Evolutionary conservation across 2,797 vertebrate genomes (phyloP).

Genomic region (Hyperoplus immaculatus): DNA sequence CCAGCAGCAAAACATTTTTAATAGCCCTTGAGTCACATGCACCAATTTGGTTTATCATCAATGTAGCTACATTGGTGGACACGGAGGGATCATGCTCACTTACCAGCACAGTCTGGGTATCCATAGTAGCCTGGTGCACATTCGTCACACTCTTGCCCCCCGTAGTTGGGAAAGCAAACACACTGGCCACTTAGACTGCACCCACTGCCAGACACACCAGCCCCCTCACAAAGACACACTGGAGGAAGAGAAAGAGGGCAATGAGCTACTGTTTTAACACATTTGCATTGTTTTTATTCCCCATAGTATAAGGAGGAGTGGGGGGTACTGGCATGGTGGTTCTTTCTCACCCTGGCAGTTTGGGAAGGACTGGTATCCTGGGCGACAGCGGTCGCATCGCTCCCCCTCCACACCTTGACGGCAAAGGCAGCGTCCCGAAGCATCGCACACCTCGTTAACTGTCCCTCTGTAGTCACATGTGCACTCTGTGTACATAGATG

Average conservation of each 20-base stretch:
- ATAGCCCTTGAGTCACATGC: constrained; percentile 22
- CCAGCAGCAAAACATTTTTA: constrained; percentile 41
- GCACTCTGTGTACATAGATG: constrained; percentile 81
- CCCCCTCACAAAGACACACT: constrained; percentile 82
- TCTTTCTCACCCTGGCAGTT: constrained; percentile 86
- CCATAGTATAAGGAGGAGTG: background rate
- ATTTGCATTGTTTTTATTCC: background rate
- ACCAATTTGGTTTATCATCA: constrained; percentile 37
- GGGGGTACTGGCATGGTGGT: no score
- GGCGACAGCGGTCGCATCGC: constrained; percentile 86
- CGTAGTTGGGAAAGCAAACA: constrained; percentile 77
- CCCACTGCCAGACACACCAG: constrained; percentile 75
- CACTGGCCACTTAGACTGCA: constrained; percentile 80
- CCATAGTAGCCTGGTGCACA: constrained; percentile 84
- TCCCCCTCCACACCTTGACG: constrained; percentile 82
- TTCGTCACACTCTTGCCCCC: constrained; percentile 79
- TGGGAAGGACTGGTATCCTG: constrained; percentile 88
- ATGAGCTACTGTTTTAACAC: background rate
- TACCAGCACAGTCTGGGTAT: constrained; percentile 83
- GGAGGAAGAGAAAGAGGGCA: constrained; percentile 1
- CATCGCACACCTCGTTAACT: constrained; percentile 80
- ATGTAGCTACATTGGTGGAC: constrained; percentile 1
- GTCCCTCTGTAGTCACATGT: constrained; percentile 86
- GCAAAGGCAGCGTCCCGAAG: constrained; percentile 88
- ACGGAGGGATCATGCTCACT: constrained; percentile 56